Base-by-base conservation (phyloP, 1,140 invertebrate genomes). In the Thereuonema tuberculata region DNA sequence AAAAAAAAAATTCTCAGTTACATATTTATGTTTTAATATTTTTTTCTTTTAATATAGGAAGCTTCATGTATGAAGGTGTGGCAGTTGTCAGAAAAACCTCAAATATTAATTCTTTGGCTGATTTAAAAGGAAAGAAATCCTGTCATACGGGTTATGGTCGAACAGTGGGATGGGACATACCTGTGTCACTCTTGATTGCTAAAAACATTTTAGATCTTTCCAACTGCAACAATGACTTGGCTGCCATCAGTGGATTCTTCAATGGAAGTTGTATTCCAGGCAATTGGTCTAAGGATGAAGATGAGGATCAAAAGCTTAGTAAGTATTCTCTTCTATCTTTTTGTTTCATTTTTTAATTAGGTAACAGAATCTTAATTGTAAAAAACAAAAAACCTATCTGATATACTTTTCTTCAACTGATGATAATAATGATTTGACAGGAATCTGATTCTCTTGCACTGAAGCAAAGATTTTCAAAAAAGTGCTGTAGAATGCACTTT, bases 101-200 rank as follows among this genome's bases (percentile, higher is more conserved):
- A 1, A 68, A 80, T 0, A 82, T 88, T 47, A 77, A 78, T 54
- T 80, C 74, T 26, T 69, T 85, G 17, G 73, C 81, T 56, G 80
- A 81, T 54, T 69, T 89, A 23, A 79, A 80, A 55, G 84, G 84
- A 5, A 74, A 85, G 29, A 84, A 81, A 63, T 87, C 86, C 1
- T 89, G 86, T 67, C 86, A 89, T 68, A 87, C 85, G 0, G 85
- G 85, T 1, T 81, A 86, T 29, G 84, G 84, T 26, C 77, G 84
- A 58, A 87, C 87, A 65, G 83, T 85, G 14, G 86, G 85, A 24
- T 89, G 87, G 72, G 85, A 86, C 74, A 72, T 75, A 9, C 74
- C 74, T 0, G 65, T 75, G 17, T 68, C 71, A 0, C 71, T 86
- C 1, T 76, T 89, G 60, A 77, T 79, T 27, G 78, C 81, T 21